Evolutionary conservation across 2,888 invertebrate genomes (phyloP), one percentile per base, ranked within the genome.

Genomic region (Coelogynopora nodosa): DNA sequence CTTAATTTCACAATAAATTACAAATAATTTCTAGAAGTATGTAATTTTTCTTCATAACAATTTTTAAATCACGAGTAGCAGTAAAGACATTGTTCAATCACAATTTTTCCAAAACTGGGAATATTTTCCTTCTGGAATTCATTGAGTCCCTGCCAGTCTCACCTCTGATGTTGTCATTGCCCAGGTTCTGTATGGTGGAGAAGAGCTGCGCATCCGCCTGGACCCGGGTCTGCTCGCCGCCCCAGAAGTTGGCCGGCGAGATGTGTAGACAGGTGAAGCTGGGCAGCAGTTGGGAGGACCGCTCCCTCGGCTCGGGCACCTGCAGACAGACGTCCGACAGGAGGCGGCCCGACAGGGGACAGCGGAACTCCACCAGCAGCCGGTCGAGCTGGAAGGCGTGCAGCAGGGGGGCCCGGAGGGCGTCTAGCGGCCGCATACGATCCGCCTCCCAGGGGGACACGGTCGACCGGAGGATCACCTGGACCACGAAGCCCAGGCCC

Each of bases 221-320:
- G 86, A 88, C 91, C 91, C 88, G 90, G 82, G 88, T 87, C 26
- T 85, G 87, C 85, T 90, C 89, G 31, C 88, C 89, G 2, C 88
- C 94, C 98, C 98, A 98, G 87, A 98, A 93, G 93, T 96, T 97
- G 1, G 96, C 97, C 0, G 97, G 98, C 0, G 97, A 97, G 5
- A 98, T 92, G 67, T 96, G 93, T 30, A 98, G 93, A 92, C 98
- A 98, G 91, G 95, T 95, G 91, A 96, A 97, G 91, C 97, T 95
- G 0, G 98, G 97, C 88, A 98, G 93, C 90, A 95, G 94, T 87
- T 94, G 94, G 49, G 49, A 49, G 49, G 49, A 5, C n/a, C n/a
- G n/a, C n/a, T n/a, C n/a, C n/a, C n/a, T n/a, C n/a, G n/a, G n/a
- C 91, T 92, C 92, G 0, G 90, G 89, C 13, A 97, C 94, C 90